Evolutionary conservation across 2,113 vertebrate species (phyloP).

Genomic region (Perca schrenkii): DNA sequence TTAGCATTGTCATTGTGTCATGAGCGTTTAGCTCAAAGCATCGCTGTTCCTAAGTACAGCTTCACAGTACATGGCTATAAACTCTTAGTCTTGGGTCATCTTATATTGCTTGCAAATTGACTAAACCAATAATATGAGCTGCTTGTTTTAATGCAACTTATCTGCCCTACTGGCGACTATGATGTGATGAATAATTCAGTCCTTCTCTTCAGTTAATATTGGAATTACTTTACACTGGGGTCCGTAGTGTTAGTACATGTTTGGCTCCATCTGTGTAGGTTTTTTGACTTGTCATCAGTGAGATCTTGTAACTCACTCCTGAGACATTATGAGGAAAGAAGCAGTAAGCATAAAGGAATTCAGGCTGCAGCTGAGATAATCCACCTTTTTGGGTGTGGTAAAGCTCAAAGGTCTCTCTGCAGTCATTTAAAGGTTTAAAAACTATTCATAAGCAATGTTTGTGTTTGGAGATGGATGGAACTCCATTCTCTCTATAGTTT

Average conservation of each 20-base stretch:
- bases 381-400: slow-evolving; percentile 52
- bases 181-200: slow-evolving; percentile 23
- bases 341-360: slow-evolving; percentile 39
- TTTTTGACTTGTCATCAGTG: slow-evolving; percentile 1
- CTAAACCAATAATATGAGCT: not conserved
- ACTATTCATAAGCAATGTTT: slow-evolving; percentile 55
- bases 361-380: slow-evolving; percentile 33
- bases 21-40: not conserved
- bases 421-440: slow-evolving; percentile 36
- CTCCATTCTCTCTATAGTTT: slow-evolving; percentile 32
- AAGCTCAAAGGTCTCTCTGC: slow-evolving; percentile 27
- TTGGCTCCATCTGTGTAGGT: not conserved
- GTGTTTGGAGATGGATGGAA: slow-evolving; percentile 36
- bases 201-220: slow-evolving; percentile 9
- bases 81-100: not conserved
- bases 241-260: not conserved
- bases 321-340: slow-evolving; percentile 17
- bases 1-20: not conserved
- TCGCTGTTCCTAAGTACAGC: not conserved
- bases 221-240: not conserved
- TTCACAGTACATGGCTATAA: not conserved
- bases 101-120: not conserved
- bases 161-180: not conserved
- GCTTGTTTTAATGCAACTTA: not conserved
- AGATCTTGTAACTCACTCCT: slow-evolving; percentile 4